A percentile compares a stretch with the other conserved stretches of the same genome.
These are phyloP conservation scores for Heliconius nattereri DNA, from an alignment of 1,140 invertebrate genomes.

Conservation along the genomic window DNA sequence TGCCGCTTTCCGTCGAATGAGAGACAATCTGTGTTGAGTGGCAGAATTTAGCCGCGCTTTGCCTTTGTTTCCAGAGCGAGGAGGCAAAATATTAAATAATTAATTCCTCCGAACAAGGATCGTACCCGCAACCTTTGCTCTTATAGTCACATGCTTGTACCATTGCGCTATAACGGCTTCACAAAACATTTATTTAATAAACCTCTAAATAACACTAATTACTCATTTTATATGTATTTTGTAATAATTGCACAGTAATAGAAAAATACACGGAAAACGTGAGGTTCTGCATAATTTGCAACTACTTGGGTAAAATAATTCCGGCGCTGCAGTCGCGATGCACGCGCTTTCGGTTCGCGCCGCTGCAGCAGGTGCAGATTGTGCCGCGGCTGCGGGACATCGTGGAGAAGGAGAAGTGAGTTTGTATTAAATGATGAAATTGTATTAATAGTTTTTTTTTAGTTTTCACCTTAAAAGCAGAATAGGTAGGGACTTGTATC, in stretches of 20 bases:
- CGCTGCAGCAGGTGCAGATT: constrained; percentile 93
- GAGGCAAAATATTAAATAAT: too few species aligned
- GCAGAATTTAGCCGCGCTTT: not conserved
- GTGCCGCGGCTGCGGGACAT: constrained; percentile 94
- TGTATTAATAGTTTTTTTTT: not conserved
- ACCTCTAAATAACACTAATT: not conserved
- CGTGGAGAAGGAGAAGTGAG: constrained; percentile 89
- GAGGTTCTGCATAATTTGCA: constrained; percentile 99
- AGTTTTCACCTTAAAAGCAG: not conserved
- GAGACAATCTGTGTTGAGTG: too few species aligned
- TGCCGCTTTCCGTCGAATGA: not conserved
- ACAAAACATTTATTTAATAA: too few species aligned
- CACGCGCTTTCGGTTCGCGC: constrained; percentile 98
- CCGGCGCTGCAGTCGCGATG: constrained; percentile 98
- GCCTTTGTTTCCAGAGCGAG: not conserved
- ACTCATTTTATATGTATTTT: not conserved
- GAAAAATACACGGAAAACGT: constrained; percentile 99
- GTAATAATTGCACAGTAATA: constrained; percentile 86
- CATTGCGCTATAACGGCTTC: too few species aligned
- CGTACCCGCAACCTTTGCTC: too few species aligned
- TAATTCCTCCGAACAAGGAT: too few species aligned
- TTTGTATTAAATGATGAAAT: not conserved
- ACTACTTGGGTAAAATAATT: constrained; percentile 99
- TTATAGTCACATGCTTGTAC: too few species aligned
- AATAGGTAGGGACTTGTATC: not conserved